phyloP scores from a whole-genome alignment of 1,140 invertebrate genomes.

The Hypothenemus hampei region DNA sequence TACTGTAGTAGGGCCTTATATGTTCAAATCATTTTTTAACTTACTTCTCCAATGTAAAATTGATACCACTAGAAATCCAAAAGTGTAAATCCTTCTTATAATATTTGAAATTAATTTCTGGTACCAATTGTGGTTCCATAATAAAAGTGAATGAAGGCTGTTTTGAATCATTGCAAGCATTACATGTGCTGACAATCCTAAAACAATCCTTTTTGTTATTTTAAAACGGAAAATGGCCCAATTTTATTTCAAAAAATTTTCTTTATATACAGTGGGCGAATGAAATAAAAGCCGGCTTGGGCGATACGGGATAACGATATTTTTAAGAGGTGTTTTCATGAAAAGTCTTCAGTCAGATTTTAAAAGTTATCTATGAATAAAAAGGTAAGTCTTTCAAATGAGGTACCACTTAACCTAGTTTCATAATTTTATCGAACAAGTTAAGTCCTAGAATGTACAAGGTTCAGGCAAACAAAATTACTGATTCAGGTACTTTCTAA shows the following conservation, averaged over 20 bases:
- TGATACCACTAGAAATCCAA: conserved; percentile 9
- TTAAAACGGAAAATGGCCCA: background rate
- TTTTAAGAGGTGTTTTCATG: too few relatives aligned
- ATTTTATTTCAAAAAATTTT: too few relatives aligned
- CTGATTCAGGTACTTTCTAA: too few relatives aligned
- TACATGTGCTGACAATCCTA: conserved; percentile 15
- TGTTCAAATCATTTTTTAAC: background rate
- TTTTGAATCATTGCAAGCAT: conserved; percentile 12
- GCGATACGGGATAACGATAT: too few relatives aligned
- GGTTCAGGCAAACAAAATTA: too few relatives aligned
- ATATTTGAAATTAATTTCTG: conserved; percentile 19
- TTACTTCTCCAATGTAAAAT: conserved; percentile 24
- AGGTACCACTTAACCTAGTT: background rate
- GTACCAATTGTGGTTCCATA: conserved; percentile 14
- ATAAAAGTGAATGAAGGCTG: conserved; percentile 6
- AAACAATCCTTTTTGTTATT: background rate
- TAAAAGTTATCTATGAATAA: too few relatives aligned
- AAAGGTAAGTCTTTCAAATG: background rate
- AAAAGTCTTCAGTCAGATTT: too few relatives aligned
- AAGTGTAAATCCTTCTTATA: conserved; percentile 18
- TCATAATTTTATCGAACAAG: too few relatives aligned
- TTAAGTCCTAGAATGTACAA: too few relatives aligned
- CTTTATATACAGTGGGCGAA: too few relatives aligned
- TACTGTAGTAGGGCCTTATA: background rate
- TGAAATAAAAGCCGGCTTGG: too few relatives aligned